Percentiles rank a stretch among this genome's conserved stretches.
Evolutionary conservation across 2,113 vertebrate genomes (phyloP).

Genomic region (Aldabrachelys gigantea): DNA sequence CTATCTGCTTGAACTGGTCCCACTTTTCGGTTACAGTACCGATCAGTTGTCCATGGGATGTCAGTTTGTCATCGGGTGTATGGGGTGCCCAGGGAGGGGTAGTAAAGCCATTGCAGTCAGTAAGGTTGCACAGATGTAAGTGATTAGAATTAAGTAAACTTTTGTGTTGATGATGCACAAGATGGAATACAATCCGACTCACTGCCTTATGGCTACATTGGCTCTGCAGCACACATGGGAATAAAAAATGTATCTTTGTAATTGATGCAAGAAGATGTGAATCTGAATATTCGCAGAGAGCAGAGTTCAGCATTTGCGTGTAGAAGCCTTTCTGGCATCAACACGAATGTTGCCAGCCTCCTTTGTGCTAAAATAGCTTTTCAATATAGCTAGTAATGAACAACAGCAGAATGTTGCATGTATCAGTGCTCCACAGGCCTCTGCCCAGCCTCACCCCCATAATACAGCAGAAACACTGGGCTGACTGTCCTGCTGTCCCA

Average conservation of each 20-base stretch:
- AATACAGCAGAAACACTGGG: background rate
- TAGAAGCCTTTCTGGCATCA: background rate
- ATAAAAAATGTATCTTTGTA: background rate
- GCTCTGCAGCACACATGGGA: background rate
- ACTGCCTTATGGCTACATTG: background rate
- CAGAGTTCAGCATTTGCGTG: background rate
- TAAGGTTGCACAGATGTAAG: background rate
- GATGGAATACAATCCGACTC: background rate
- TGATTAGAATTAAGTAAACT: background rate
- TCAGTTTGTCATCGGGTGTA: too few species aligned
- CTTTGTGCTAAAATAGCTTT: background rate
- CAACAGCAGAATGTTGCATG: background rate
- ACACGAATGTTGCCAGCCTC: background rate
- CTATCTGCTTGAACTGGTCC: too few species aligned
- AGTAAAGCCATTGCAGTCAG: background rate
- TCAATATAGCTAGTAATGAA: background rate
- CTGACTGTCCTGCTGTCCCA: background rate
- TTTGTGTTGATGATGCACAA: background rate
- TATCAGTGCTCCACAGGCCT: background rate
- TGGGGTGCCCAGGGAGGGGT: too few species aligned
- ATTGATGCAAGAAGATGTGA: background rate
- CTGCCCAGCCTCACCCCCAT: background rate
- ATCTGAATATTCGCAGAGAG: background rate
- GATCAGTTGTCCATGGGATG: too few species aligned
- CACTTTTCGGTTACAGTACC: too few species aligned